Percentiles rank a stretch among this genome's conserved stretches.
Conservation (phyloP, 2,797 vertebrate species). For the Urosaurus nigricauda region DNA sequence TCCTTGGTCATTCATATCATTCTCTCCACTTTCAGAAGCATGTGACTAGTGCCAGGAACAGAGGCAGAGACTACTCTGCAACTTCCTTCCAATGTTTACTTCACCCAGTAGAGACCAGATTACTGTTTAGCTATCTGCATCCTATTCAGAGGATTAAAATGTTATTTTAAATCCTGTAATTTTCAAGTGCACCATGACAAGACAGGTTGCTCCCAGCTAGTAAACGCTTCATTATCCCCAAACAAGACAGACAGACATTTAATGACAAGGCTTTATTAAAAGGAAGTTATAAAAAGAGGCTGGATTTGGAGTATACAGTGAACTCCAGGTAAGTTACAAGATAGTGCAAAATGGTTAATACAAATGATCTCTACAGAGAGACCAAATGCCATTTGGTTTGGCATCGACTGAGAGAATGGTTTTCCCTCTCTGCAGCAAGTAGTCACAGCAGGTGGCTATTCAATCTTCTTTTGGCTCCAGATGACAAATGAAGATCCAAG, state of each 20-base stretch:
- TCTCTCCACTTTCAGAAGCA: not conserved
- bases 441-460: conserved; percentile 21
- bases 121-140: not conserved
- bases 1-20: not conserved
- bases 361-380: conserved; percentile 67
- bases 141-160: not conserved
- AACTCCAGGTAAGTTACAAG: conserved; percentile 57
- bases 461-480: conserved; percentile 41
- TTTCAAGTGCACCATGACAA: not conserved
- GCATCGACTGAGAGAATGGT: conserved; percentile 41
- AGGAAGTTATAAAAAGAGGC: conserved; percentile 73
- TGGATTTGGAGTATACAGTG: conserved; percentile 49
- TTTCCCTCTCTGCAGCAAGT: conserved; percentile 36
- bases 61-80: not conserved
- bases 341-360: conserved; percentile 73
- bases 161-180: not conserved
- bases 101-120: not conserved
- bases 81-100: not conserved
- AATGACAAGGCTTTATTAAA: conserved; percentile 74
- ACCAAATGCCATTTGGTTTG: conserved; percentile 40
- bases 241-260: conserved; percentile 32
- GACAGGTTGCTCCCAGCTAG: not conserved
- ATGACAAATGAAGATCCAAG: conserved; percentile 35
- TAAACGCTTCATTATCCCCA: not conserved
- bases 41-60: not conserved